These are phyloP conservation scores for Melipona quadrifasciata DNA, from an alignment of 1,140 invertebrate genomes.

Conservation along the genomic window DNA sequence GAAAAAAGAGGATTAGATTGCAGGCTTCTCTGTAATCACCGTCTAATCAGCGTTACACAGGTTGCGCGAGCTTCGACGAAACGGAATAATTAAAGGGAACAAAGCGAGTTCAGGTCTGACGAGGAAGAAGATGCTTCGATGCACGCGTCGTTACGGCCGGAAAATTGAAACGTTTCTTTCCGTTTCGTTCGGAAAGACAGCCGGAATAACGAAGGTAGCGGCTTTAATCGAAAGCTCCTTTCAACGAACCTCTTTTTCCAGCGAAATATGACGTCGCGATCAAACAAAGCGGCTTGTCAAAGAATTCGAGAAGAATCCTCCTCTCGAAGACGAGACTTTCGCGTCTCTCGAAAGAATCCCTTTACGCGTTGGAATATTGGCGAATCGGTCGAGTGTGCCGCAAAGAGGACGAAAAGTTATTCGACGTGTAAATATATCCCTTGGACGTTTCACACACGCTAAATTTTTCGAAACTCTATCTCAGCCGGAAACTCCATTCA, in stretches of 20 bases:
- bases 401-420: not conserved
- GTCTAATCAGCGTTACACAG: conserved; percentile 3
- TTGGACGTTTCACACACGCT: not conserved
- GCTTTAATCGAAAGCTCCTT: not conserved
- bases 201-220: conserved; percentile 1
- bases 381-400: not conserved
- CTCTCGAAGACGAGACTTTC: not conserved
- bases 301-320: not conserved
- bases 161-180: conserved; percentile 13
- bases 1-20: not conserved
- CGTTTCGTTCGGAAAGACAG: not conserved
- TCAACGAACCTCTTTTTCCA: not conserved
- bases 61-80: not conserved
- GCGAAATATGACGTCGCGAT: not conserved
- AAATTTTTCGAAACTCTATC: not conserved
- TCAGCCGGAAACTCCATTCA: not conserved
- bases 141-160: not conserved
- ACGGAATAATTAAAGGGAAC: conserved; percentile 32
- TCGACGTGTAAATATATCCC: not conserved
- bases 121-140: not conserved
- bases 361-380: not conserved
- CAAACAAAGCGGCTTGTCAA: not conserved
- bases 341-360: not conserved
- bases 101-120: not conserved
- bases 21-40: not conserved